Conservation (phyloP, 2,888 invertebrate genomes). For the Thereva unica region DNA sequence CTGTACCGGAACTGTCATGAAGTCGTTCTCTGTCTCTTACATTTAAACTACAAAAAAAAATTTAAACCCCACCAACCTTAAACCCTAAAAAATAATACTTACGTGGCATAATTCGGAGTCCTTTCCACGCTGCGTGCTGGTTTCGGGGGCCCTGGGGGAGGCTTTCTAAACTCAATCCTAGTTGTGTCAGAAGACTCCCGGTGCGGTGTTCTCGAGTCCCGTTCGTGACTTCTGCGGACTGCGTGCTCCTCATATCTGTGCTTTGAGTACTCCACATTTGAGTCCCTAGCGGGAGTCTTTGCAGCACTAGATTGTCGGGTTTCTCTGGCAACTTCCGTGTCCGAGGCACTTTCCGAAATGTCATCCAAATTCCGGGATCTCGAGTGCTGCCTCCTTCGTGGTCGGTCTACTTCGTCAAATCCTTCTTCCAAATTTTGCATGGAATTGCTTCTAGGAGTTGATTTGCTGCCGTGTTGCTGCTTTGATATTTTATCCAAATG, state of each 20-base stretch:
- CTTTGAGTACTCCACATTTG: conserved; percentile 7
- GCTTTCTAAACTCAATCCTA: conserved; percentile 42
- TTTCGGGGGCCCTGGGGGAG: conserved; percentile 54
- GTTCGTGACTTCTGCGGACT: conserved; percentile 37
- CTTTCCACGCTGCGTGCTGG: conserved; percentile 56
- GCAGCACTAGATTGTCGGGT: conserved; percentile 41
- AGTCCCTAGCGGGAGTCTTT: conserved; percentile 34
- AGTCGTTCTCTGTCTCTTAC: conserved; percentile 54
- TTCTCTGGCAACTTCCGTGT: conserved; percentile 52
- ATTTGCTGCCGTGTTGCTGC: conserved; percentile 45
- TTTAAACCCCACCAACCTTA: background rate
- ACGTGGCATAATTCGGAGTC: conserved; percentile 47
- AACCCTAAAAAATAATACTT: conserved; percentile 17
- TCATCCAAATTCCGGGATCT: conserved; percentile 60
- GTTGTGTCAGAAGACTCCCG: conserved; percentile 29
- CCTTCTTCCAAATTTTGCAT: conserved; percentile 55
- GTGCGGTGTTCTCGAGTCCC: conserved; percentile 41
- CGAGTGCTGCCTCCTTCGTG: conserved; percentile 55
- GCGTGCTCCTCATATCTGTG: conserved; percentile 33
- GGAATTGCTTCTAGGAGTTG: conserved; percentile 51
- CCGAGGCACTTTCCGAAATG: conserved; percentile 58
- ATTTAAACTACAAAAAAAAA: background rate
- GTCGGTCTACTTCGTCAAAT: conserved; percentile 51
- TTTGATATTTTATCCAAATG: conserved; percentile 52
- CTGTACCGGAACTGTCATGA: conserved; percentile 65